A percentile compares a stretch with the other conserved stretches of the same genome.
Conservation (phyloP, 2,888 invertebrate genomes). For the Onthophagus sagittarius region DNA sequence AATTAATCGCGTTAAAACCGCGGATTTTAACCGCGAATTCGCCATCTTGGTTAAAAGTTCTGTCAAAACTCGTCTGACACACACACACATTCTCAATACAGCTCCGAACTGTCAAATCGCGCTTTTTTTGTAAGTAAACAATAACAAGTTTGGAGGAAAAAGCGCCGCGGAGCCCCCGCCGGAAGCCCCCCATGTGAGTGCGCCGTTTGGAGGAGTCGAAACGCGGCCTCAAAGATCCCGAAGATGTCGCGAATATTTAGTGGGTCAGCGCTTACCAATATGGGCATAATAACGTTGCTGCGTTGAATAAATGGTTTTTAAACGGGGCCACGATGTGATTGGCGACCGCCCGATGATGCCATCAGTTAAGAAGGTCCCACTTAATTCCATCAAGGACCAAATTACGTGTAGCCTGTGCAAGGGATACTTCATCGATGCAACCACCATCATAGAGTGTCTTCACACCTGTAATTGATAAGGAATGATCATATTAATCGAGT, state of each 20-base stretch:
- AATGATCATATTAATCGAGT: too few relatives aligned
- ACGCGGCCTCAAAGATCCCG: background rate
- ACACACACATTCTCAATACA: slow-evolving; percentile 15
- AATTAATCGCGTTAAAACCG: background rate
- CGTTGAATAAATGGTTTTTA: slow-evolving; percentile 27
- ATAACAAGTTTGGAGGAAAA: slow-evolving; percentile 35
- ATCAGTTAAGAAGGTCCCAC: slow-evolving; percentile 46
- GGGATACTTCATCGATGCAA: slow-evolving; percentile 74
- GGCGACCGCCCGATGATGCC: slow-evolving; percentile 40
- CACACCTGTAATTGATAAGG: slow-evolving; percentile 80
- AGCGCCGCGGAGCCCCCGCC: background rate
- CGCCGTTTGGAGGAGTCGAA: slow-evolving; percentile 8
- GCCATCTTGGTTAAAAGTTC: slow-evolving; percentile 40
- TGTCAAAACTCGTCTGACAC: slow-evolving; percentile 39
- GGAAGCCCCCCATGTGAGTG: background rate
- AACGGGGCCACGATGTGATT: slow-evolving; percentile 28
- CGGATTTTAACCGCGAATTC: slow-evolving; percentile 30
- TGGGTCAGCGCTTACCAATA: slow-evolving; percentile 46
- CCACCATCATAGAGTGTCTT: slow-evolving; percentile 74
- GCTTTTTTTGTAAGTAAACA: slow-evolving; percentile 42
- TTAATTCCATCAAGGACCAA: slow-evolving; percentile 61
- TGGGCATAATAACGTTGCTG: slow-evolving; percentile 36
- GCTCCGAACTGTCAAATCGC: slow-evolving; percentile 40
- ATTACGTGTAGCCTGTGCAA: slow-evolving; percentile 67
- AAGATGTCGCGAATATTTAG: slow-evolving; percentile 32